A percentile compares a stretch with the other conserved stretches of the same genome.
Evolutionary conservation across 1,140 invertebrate genomes (phyloP).

Genomic region (Drosophila sechellia): DNA sequence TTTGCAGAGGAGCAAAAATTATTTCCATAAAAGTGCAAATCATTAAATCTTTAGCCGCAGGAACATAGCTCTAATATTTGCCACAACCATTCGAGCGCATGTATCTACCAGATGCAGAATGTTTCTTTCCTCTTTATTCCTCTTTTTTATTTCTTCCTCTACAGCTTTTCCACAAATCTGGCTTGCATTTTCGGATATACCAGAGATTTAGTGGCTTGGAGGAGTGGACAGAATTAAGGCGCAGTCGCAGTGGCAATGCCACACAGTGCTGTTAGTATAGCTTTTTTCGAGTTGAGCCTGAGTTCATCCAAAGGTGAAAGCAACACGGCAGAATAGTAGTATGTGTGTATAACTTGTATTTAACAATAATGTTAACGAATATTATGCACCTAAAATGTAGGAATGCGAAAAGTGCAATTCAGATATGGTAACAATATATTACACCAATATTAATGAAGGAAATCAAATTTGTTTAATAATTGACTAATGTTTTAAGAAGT

Average conservation of each 20-base stretch:
- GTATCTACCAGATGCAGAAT: slow-evolving; percentile 69
- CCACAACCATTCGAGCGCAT: slow-evolving; percentile 62
- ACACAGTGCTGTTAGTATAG: slow-evolving; percentile 33
- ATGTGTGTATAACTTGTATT: too few relatives aligned
- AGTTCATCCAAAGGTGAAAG: not conserved
- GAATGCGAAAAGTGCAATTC: too few relatives aligned
- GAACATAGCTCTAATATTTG: slow-evolving; percentile 80
- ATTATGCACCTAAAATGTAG: too few relatives aligned
- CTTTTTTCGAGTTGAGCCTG: not conserved
- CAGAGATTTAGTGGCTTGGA: slow-evolving; percentile 74
- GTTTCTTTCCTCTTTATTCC: slow-evolving; percentile 22
- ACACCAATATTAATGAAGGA: too few relatives aligned
- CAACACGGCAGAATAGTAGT: not conserved
- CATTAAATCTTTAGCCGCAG: slow-evolving; percentile 76
- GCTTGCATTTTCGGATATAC: slow-evolving; percentile 80
- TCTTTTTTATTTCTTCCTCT: not conserved
- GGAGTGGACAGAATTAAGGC: slow-evolving; percentile 75
- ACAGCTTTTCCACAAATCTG: slow-evolving; percentile 45
- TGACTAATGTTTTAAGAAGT: not conserved
- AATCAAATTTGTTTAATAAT: too few relatives aligned
- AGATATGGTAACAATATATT: too few relatives aligned
- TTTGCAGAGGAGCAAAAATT: slow-evolving; percentile 63
- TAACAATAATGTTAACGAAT: too few relatives aligned
- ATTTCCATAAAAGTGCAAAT: slow-evolving; percentile 83
- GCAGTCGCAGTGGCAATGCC: slow-evolving; percentile 68